These are phyloP conservation scores for Platynereis dumerilii DNA, from an alignment of 2,888 invertebrate species.

Conservation along the genomic window DNA sequence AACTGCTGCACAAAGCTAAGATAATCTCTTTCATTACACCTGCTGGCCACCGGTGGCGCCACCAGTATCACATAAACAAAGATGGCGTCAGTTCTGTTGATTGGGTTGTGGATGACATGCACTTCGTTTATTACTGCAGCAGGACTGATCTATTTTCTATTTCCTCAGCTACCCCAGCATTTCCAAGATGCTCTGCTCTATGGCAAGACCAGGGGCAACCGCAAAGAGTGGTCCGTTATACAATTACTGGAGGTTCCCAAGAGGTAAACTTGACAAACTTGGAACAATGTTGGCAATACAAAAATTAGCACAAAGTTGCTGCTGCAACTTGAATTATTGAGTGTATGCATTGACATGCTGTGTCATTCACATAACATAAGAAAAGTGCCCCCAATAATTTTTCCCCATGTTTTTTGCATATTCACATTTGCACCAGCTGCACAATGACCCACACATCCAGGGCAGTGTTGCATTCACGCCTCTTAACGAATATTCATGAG, in stretches of 20 bases:
- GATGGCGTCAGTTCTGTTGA: constrained; percentile 11
- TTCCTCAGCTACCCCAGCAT: constrained; percentile 17
- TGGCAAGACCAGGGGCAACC: constrained; percentile 25
- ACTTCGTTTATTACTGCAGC: neutral
- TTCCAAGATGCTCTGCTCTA: constrained; percentile 22
- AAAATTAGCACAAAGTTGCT: neutral
- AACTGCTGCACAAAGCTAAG: too few species aligned
- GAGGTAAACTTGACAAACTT: constrained; percentile 8
- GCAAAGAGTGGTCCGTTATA: constrained; percentile 21
- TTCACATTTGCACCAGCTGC: too few species aligned
- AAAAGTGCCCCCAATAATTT: too few species aligned
- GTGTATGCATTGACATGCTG: too few species aligned
- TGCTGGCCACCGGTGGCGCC: too few species aligned
- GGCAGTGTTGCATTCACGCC: too few species aligned
- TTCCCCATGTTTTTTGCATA: too few species aligned
- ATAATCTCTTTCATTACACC: too few species aligned
- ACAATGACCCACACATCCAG: too few species aligned
- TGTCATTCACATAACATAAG: too few species aligned
- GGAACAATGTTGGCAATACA: neutral
- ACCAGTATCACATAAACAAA: neutral
- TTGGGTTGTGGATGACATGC: neutral
- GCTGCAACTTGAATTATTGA: too few species aligned
- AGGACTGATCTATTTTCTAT: constrained; percentile 4
- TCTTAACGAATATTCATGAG: too few species aligned
- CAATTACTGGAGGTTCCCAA: constrained; percentile 26